Conservation (phyloP, 2,797 vertebrate genomes). For the Siniperca scherzeri region DNA sequence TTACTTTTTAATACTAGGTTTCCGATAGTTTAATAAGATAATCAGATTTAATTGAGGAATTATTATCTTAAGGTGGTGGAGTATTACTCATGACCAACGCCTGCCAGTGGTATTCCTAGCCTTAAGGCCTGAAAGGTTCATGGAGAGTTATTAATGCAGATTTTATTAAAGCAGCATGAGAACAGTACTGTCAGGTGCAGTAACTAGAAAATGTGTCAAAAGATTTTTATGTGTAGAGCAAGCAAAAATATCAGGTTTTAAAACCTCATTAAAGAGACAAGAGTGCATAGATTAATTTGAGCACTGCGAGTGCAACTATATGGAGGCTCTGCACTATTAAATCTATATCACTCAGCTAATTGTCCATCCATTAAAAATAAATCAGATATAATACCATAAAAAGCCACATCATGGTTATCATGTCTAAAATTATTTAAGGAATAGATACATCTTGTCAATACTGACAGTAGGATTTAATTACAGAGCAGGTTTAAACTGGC, state of each 20-base stretch:
- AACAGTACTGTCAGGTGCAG: not conserved
- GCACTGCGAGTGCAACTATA: not conserved
- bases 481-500: conserved; percentile 50
- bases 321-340: not conserved
- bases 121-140: conserved; percentile 46
- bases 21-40: conserved; percentile 24
- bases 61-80: conserved; percentile 8
- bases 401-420: not conserved
- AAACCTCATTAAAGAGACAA: not conserved
- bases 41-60: conserved; percentile 44
- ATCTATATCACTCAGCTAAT: not conserved
- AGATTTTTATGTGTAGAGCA: not conserved
- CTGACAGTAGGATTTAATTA: conserved; percentile 28
- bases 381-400: not conserved
- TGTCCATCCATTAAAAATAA: not conserved
- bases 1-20: conserved; percentile 33
- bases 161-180: conserved; percentile 19
- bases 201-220: not conserved
- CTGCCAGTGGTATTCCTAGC: conserved; percentile 42
- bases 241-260: not conserved
- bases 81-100: conserved; percentile 36
- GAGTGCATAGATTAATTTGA: not conserved
- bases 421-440: conserved; percentile 3
- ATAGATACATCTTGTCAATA: conserved; percentile 6
- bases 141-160: not conserved